phyloP scores from a whole-genome alignment of 2,113 vertebrate genomes.

The Emydura subglobosa region DNA sequence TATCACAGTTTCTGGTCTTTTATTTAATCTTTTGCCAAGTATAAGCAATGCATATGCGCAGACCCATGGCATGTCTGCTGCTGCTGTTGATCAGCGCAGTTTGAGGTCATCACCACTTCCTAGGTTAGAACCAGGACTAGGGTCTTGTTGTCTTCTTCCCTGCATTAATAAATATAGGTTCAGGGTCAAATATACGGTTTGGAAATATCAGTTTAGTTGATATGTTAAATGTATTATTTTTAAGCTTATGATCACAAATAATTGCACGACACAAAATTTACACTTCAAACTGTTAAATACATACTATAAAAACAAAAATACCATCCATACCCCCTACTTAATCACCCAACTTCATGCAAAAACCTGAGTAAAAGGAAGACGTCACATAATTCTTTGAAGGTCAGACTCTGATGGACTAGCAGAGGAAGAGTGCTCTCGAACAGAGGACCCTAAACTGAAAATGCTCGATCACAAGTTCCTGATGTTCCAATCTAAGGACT shows the following conservation, averaged over 20 bases:
- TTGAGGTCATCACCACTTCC: constrained; percentile 95
- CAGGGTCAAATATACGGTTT: neutral
- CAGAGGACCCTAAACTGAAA: neutral
- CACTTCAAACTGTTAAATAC: neutral
- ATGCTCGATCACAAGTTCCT: neutral
- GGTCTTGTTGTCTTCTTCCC: constrained; percentile 98
- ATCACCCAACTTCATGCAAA: accelerated
- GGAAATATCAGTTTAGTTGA: neutral
- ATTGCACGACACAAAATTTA: neutral
- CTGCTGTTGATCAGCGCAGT: constrained; percentile 84
- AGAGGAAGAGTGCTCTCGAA: neutral
- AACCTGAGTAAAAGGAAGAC: neutral
- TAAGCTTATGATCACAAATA: accelerated
- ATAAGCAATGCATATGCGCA: constrained; percentile 74
- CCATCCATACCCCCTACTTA: no score
- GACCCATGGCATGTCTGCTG: constrained; percentile 17
- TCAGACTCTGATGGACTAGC: neutral
- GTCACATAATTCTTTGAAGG: neutral
- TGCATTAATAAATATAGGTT: constrained; percentile 68
- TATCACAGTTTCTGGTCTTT: constrained; percentile 87
- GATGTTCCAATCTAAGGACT: neutral
- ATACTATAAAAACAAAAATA: neutral
- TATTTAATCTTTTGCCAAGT: constrained; percentile 78
- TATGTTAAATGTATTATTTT: neutral
- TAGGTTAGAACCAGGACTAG: constrained; percentile 94